Base-by-base conservation (phyloP, 2,888 invertebrate species). In the Endotricha flammealis region DNA sequence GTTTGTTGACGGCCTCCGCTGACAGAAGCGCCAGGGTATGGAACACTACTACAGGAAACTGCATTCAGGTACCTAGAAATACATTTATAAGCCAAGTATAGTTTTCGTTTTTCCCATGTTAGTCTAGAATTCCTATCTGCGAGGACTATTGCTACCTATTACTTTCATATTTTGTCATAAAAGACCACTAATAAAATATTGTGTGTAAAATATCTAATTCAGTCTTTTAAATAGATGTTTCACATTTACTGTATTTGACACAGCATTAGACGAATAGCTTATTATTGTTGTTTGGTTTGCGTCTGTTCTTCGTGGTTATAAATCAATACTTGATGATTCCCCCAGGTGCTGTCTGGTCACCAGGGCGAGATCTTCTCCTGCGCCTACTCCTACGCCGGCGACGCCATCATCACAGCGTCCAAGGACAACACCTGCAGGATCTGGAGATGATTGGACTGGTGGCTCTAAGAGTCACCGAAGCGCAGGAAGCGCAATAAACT, bases 281-380 rank as follows among this genome's bases (percentile, higher is more conserved):
- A n/a, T n/a, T n/a, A n/a, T n/a, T n/a, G n/a, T n/a, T n/a, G n/a
- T n/a, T n/a, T n/a, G n/a, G n/a, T n/a, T n/a, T n/a, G n/a, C n/a
- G n/a, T n/a, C n/a, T n/a, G n/a, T n/a, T n/a, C n/a, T n/a, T n/a
- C n/a, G n/a, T n/a, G n/a, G n/a, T n/a, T n/a, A n/a, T n/a, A n/a
- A n/a, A n/a, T n/a, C n/a, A n/a, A n/a, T n/a, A n/a, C n/a, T n/a
- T n/a, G n/a, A n/a, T n/a, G n/a, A n/a, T n/a, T n/a, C n/a, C n/a
- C n/a, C 8, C 88, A 92, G 79, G 89, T 92, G 7, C 80, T 95
- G 3, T 89, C 90, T 6, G 94, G 93, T 0, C 95, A 95, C 54
- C 89, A 90, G 10, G 92, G 92, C 4, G 94, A 95, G 65, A 92
- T 95, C 27, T 94, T 95, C 74, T 93, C 93, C n/a, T 93, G 93